Evolutionary conservation across 2,113 vertebrate genomes (phyloP).

Genomic region (Phodopus roborovskii): DNA sequence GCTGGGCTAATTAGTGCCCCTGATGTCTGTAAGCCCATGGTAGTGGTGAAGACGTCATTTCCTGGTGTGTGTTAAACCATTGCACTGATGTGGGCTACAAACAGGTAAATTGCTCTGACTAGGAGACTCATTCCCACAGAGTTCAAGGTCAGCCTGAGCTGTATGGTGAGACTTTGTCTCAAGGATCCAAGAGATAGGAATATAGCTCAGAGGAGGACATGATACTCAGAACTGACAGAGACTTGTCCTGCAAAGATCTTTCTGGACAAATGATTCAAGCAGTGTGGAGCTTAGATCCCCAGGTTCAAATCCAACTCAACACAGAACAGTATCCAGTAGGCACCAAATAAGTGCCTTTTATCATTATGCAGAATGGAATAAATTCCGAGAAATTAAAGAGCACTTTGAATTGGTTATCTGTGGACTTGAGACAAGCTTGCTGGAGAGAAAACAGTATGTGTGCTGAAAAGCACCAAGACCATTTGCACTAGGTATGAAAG

Average conservation of each 20-base stretch:
- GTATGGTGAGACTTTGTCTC: neutral
- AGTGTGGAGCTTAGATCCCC: neutral
- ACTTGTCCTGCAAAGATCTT: neutral
- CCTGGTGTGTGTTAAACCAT: neutral
- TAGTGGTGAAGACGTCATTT: neutral
- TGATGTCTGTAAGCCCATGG: neutral
- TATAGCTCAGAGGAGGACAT: neutral
- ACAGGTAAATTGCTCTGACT: neutral
- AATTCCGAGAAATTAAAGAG: slow-evolving; percentile 51
- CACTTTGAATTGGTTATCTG: slow-evolving; percentile 34
- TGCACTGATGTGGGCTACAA: neutral
- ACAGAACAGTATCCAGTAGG: neutral
- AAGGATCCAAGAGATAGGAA: neutral
- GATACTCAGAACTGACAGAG: neutral
- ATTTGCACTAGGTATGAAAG: neutral
- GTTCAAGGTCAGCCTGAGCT: neutral
- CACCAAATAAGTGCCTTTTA: neutral
- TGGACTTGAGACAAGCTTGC: neutral
- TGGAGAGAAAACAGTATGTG: neutral
- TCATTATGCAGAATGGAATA: neutral
- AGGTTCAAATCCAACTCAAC: neutral
- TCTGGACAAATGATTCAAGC: neutral
- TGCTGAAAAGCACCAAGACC: neutral
- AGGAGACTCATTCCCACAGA: neutral
- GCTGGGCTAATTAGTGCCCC: neutral